Evolutionary conservation across 2,888 invertebrate genomes (phyloP), one percentile per base, ranked within the genome.

Genomic region (Barypeithes pellucidus): DNA sequence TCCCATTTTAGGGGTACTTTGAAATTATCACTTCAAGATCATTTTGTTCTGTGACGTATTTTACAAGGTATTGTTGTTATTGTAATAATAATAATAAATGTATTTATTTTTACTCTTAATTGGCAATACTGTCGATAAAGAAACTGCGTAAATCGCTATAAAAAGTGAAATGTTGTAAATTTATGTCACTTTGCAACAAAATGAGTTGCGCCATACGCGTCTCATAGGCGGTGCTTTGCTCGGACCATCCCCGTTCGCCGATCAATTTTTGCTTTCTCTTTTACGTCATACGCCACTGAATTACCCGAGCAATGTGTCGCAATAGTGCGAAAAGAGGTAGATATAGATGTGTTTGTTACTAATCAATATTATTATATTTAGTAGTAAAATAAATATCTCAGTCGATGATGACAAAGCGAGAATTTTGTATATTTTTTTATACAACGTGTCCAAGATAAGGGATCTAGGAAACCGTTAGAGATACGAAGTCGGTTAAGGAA

Each of bases 261-360:
- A 50, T 68, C 20, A 60, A 68, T 68, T 68, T 68, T 68, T 68
- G 61, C 68, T 68, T 68, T 68, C 68, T 68, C 61, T 68, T 68
- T 67, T 39, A 24, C 68, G 45, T 47, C 50, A 50, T 11, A n/a
- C n/a, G 45, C 68, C 33, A 12, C 68, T 47, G 67, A 59, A 60
- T 67, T 68, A 61, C 68, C 18, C 68, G 39, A 67, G 24, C 29
- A 59, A 11, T 59, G 59, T 67, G 67, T 59, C 18, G 54, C 33
- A 57, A 57, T 57, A 50, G 22, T 50, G 18, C 18, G 11, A 57
- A 57, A 33, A 18, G 54, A 57, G 33, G 18, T 57, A 33, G 14
- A 9, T 18, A 0, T 16, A 16, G 2, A 9, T 33, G 33, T 16
- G 11, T 33, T 50, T 12, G 14, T 57, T 57, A 9, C 11, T 16